Base-by-base conservation (phyloP, 1,140 invertebrate genomes). In the Dolichoris vasculosae region DNA sequence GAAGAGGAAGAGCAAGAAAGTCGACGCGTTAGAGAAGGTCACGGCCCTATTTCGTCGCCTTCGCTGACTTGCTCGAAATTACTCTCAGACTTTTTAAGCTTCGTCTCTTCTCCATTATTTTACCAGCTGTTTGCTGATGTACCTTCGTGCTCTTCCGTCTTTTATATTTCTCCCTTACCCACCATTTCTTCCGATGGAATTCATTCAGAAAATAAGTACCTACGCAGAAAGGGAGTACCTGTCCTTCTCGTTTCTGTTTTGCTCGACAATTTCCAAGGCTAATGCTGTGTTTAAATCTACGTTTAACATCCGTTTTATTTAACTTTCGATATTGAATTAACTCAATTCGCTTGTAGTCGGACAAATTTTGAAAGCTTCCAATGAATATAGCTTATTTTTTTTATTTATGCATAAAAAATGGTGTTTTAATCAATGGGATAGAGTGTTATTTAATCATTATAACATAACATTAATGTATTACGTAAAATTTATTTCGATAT, bases 21-120 rank as follows among this genome's bases (percentile, higher is more conserved):
- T 20, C n/a, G 15, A 38, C 23, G 40, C 83, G 78, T 84, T 48
- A 43, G 81, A 79, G 83, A 90, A 89, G 90, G 89, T 89, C 89
- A 90, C 85, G 89, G 88, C 87, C 85, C 86, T 46, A 23, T 38
- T 63, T n/a, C 67, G 59, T 30, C 69, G 48, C n/a, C 55, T 67
- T 38, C 48, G 79, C 63, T 75, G 77, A 59, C 81, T 82, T 51
- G 15, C 69, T 63, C 55, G 26, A 35, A 55, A 55, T 48, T 77
- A 8, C 51, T 35, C 76, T 59, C 46, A n/a, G 73, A 23, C 76
- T 32, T n/a, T n/a, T 48, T 23, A 7, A 64, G 82, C 77, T 63
- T 75, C 78, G 48, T 69, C 78, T 84, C 87, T 81, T 43, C 80
- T 83, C 73, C n/a, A 79, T 85, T 83, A 88, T 85, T 82, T 82